phyloP scores from a whole-genome alignment of 2,113 vertebrate genomes.

The Strigops habroptila region DNA sequence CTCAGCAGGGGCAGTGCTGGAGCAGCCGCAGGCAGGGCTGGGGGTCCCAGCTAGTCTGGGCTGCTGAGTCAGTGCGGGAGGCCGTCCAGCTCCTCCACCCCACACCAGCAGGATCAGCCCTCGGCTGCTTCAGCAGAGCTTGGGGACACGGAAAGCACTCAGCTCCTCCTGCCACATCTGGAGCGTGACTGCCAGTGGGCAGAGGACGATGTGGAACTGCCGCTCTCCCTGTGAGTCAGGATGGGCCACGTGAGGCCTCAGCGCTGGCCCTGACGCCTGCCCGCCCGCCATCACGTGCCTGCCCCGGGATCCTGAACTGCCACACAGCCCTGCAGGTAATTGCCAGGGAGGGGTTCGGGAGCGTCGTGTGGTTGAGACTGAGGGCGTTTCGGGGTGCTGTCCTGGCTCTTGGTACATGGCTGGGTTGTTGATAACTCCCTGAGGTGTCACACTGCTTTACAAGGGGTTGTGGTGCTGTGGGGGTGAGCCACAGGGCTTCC shows the following conservation, averaged over 20 bases:
- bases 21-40: rapidly evolving
- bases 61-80: rapidly evolving
- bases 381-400: neutral
- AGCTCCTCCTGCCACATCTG: rapidly evolving
- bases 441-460: rapidly evolving
- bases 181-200: rapidly evolving
- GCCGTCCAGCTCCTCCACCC: neutral
- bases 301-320: neutral
- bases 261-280: rapidly evolving
- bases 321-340: neutral
- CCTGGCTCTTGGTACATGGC: neutral
- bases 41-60: rapidly evolving
- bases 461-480: neutral
- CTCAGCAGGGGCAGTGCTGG: neutral
- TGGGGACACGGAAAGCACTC: rapidly evolving
- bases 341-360: neutral
- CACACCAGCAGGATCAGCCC: rapidly evolving
- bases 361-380: neutral
- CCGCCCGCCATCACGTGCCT: rapidly evolving
- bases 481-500: neutral
- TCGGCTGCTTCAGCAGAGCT: neutral
- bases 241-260: neutral
- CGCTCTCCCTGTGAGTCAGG: neutral
- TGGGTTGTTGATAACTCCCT: neutral
- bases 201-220: rapidly evolving